Evolutionary conservation across 2,888 invertebrate genomes (phyloP).

Genomic region (Smittia sp.): DNA sequence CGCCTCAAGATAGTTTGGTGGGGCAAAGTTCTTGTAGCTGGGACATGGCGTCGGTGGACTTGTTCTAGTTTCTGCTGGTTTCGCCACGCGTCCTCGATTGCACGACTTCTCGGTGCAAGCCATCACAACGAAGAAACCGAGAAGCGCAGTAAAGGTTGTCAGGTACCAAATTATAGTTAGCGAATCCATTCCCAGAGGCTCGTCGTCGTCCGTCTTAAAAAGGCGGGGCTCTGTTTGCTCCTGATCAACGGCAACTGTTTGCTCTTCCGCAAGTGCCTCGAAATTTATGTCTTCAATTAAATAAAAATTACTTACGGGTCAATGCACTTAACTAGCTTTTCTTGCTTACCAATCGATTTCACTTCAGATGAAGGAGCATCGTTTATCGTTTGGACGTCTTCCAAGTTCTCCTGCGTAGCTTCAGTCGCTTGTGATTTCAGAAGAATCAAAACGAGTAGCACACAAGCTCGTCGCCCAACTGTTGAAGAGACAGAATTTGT

Average conservation of each 20-base stretch:
- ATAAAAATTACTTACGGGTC: no score
- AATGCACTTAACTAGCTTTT: no score
- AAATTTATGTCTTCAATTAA: no score
- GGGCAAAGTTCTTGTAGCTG: constrained; percentile 53
- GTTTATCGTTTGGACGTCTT: background rate
- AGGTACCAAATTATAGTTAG: constrained; percentile 51
- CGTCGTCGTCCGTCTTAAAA: background rate
- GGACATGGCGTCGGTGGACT: constrained; percentile 49
- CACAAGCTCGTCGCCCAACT: background rate
- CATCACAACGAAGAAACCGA: constrained; percentile 53
- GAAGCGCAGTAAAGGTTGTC: constrained; percentile 46
- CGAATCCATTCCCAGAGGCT: constrained; percentile 48
- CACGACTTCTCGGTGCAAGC: constrained; percentile 52
- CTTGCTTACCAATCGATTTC: background rate
- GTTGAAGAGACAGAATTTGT: background rate
- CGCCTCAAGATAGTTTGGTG: constrained; percentile 53
- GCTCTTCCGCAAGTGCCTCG: background rate
- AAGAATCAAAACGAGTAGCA: background rate
- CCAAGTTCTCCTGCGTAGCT: background rate
- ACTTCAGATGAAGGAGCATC: background rate
- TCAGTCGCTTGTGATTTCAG: background rate
- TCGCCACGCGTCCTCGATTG: constrained; percentile 21
- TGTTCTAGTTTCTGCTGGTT: constrained; percentile 21
- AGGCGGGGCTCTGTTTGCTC: background rate
- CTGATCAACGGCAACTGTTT: background rate